A percentile compares a stretch with the other conserved stretches of the same genome.
These are phyloP conservation scores for Sesamia nonagrioides DNA, from an alignment of 1,140 invertebrate species.

Conservation along the genomic window DNA sequence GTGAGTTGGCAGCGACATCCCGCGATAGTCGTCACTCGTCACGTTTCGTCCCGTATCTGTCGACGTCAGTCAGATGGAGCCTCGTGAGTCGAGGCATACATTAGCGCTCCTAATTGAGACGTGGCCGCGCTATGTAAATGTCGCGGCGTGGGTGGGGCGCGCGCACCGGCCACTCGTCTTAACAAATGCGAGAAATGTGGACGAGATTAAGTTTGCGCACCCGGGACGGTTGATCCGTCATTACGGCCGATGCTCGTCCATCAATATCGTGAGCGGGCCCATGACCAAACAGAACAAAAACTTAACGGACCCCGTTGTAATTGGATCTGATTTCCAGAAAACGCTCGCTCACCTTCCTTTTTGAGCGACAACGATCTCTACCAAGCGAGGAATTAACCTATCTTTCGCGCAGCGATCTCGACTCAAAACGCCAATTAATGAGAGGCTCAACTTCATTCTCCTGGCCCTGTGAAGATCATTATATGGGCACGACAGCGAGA, in stretches of 20 bases:
- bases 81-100: constrained; percentile 85
- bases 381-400: constrained; percentile 86
- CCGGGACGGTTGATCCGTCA: constrained; percentile 73
- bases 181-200: constrained; percentile 77
- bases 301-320: constrained; percentile 84
- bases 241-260: constrained; percentile 60
- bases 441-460: constrained; percentile 87
- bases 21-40: constrained; percentile 85
- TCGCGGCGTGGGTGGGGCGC: constrained; percentile 82
- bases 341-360: constrained; percentile 85
- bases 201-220: constrained; percentile 61
- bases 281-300: constrained; percentile 85
- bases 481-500: constrained; percentile 87
- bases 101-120: constrained; percentile 87
- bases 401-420: constrained; percentile 86
- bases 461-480: constrained; percentile 87
- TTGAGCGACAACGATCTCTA: constrained; percentile 86
- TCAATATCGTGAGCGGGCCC: constrained; percentile 70
- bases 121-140: constrained; percentile 86
- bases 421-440: constrained; percentile 87
- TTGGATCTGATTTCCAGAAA: constrained; percentile 88
- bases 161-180: constrained; percentile 56
- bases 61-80: constrained; percentile 83
- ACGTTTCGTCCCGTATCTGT: constrained; percentile 83
- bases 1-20: constrained; percentile 74